Evolutionary conservation across 1,140 invertebrate species (phyloP).

Genomic region (Caerostris darwini): DNA sequence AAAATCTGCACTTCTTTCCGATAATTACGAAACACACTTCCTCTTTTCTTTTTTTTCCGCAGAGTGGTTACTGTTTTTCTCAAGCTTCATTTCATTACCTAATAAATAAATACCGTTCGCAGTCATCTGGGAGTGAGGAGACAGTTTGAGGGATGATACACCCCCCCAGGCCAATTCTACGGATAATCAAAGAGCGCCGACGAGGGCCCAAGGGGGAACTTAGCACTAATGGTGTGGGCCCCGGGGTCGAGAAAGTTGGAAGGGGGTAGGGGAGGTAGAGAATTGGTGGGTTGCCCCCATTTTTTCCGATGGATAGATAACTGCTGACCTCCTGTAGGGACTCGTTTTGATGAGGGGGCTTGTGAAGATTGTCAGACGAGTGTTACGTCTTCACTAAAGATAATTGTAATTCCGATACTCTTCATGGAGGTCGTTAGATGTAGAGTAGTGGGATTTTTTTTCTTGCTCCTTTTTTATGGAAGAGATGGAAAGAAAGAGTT

Average conservation of each 20-base stretch:
- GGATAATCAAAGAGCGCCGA: conserved; percentile 67
- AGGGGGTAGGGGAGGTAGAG: neutral
- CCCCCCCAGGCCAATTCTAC: conserved; percentile 26
- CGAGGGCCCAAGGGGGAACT: conserved; percentile 21
- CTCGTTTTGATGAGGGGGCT: neutral
- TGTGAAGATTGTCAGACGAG: neutral
- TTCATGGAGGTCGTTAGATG: neutral
- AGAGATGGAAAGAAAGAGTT: too few relatives aligned
- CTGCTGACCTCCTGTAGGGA: conserved; percentile 17
- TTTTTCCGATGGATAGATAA: conserved; percentile 62
- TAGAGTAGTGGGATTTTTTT: neutral
- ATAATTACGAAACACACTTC: neutral
- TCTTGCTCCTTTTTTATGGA: too few relatives aligned
- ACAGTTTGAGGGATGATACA: neutral
- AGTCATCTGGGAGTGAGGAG: neutral
- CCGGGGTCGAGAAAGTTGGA: neutral
- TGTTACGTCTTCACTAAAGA: conserved; percentile 37
- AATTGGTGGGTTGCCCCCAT: neutral
- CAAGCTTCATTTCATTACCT: conserved; percentile 36
- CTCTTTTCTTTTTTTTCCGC: neutral
- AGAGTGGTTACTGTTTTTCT: neutral
- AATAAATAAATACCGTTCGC: conserved; percentile 54
- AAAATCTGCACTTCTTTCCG: neutral
- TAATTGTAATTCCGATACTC: neutral
- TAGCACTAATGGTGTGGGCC: conserved; percentile 50